Evolutionary conservation across 2,113 vertebrate genomes (phyloP), one percentile per base, ranked within the genome.

Genomic region (Neogobius melanostomus): DNA sequence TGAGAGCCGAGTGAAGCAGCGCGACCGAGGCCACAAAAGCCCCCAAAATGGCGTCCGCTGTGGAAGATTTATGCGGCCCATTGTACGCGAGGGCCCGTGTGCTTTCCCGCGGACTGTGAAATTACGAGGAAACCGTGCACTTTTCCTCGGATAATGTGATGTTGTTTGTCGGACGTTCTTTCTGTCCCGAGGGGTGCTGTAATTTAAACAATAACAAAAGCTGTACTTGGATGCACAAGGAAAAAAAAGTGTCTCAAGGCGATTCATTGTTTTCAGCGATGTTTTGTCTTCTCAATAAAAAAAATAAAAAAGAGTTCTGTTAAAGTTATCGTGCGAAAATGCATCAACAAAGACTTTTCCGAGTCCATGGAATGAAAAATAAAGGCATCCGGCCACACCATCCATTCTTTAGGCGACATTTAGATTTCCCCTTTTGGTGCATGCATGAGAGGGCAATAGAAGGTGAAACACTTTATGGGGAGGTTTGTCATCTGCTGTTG

Each of bases 1-100:
- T 43, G 45, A 70, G 63, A 44, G 62, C 16, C 0, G 66, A 73
- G 15, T 46, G 66, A 74, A 60, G 66, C 6, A 17, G 15, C 9
- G 17, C 46, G 16, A n/a, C 8, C 0, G 43, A 48, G 8, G 17
- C 43, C 6, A 47, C 11, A 28, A 6, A 21, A 45, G 12, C 36
- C n/a, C 8, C 59, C 36, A 61, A 61, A 43, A 61, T 61, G 59
- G 36, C 59, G 12, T 61, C 59, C 7, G 10, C 54, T 14, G 6
- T 61, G 59, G 59, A n/a, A 44, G 8, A 61, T n/a, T 61, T 16
- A 43, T 43, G 8, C 11, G 11, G 28, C 14, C 14, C 6, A 1
- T 11, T 28, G 28, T 12, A 2, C 15, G 57, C 7, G 15, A 21
- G 5, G 9, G 6, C 14, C 36, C 15, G 57, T 61, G 42, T 43